Evolutionary conservation across 2,888 invertebrate genomes (phyloP).

Genomic region (Esperia sulphurella): DNA sequence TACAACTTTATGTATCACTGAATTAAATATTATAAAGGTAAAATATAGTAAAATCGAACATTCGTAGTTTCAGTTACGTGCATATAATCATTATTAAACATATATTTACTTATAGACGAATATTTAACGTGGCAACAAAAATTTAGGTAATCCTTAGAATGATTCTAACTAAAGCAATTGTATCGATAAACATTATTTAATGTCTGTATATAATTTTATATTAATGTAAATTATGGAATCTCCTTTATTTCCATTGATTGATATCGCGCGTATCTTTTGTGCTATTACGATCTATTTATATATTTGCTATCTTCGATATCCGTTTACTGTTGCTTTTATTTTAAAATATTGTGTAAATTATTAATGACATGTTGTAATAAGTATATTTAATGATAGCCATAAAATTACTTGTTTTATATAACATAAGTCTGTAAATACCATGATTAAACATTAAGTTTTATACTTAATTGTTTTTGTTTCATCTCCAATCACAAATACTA

Average conservation of each 20-base stretch:
- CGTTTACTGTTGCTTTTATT: slow-evolving; percentile 75
- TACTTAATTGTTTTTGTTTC: slow-evolving; percentile 72
- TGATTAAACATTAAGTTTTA: slow-evolving; percentile 79
- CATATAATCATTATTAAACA: slow-evolving; percentile 8
- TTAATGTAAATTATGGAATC: slow-evolving; percentile 73
- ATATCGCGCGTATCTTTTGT: slow-evolving; percentile 61
- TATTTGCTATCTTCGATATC: slow-evolving; percentile 54
- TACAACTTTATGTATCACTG: neutral
- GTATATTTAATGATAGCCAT: slow-evolving; percentile 76
- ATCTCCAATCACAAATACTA: slow-evolving; percentile 34
- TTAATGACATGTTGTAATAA: slow-evolving; percentile 77
- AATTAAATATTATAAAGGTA: neutral
- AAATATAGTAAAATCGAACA: slow-evolving; percentile 2
- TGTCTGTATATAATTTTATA: slow-evolving; percentile 67
- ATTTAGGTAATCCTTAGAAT: slow-evolving; percentile 18
- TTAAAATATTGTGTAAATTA: slow-evolving; percentile 71
- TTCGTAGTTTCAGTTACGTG: slow-evolving; percentile 8
- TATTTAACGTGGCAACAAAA: slow-evolving; percentile 23
- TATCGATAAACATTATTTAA: slow-evolving; percentile 63
- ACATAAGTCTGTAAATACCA: slow-evolving; percentile 77
- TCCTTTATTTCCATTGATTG: slow-evolving; percentile 69
- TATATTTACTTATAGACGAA: slow-evolving; percentile 8
- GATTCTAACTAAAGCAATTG: slow-evolving; percentile 35
- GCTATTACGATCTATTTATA: slow-evolving; percentile 51
- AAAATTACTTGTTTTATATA: slow-evolving; percentile 78